Evolutionary conservation across 1,140 invertebrate species (phyloP).

Genomic region (Drosophila nasuta): DNA sequence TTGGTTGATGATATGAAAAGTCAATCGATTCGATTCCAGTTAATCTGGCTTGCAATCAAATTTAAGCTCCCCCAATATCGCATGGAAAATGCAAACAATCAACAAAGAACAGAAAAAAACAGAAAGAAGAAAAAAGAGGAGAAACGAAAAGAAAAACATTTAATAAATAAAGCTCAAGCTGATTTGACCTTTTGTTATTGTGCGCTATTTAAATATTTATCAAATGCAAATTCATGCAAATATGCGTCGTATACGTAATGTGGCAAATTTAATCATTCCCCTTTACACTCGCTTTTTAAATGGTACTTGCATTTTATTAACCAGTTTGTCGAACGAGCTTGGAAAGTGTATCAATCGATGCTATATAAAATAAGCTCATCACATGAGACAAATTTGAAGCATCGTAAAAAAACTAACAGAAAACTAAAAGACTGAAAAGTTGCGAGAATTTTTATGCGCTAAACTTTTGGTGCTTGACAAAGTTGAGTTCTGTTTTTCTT

Average conservation of each 20-base stretch:
- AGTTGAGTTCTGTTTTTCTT: neutral
- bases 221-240: constrained; percentile 10
- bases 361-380: too few species aligned
- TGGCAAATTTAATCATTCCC: neutral
- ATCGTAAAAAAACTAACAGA: too few species aligned
- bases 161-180: constrained; percentile 18
- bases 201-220: constrained; percentile 23
- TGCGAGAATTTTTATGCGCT: neutral
- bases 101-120: neutral
- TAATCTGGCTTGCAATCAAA: constrained; percentile 22
- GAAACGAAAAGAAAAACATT: constrained; percentile 11
- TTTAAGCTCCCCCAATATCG: constrained; percentile 19
- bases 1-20: constrained; percentile 2
- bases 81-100: neutral
- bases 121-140: neutral
- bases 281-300: neutral
- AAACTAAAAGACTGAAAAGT: too few species aligned
- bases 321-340: neutral
- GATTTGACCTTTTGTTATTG: constrained; percentile 14
- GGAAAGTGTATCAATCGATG: too few species aligned
- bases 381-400: too few species aligned
- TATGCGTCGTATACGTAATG: constrained; percentile 1
- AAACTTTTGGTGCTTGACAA: neutral
- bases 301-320: neutral
- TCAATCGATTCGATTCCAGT: constrained; percentile 6